These are phyloP conservation scores for Musca domestica DNA, from an alignment of 1,140 invertebrate genomes.

Conservation along the genomic window DNA sequence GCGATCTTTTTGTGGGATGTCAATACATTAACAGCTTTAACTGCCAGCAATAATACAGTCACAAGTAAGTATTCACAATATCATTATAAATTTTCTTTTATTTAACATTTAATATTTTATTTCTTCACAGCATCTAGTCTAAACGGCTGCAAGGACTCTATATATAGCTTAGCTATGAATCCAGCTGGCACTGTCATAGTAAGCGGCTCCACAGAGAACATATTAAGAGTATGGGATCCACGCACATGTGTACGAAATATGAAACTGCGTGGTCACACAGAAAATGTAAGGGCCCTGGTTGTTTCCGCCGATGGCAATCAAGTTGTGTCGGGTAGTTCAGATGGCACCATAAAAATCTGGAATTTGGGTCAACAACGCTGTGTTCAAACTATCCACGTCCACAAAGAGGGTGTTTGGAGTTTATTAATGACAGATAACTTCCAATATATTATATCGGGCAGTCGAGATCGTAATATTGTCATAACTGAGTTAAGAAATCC, in stretches of 20 bases:
- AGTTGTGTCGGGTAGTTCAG: slow-evolving; percentile 96
- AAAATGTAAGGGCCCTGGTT: slow-evolving; percentile 95
- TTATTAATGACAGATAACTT: slow-evolving; percentile 90
- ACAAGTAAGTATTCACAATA: slow-evolving; percentile 72
- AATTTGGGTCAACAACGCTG: slow-evolving; percentile 94
- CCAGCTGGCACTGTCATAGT: slow-evolving; percentile 92
- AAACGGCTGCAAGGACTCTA: slow-evolving; percentile 96
- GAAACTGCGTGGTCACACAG: slow-evolving; percentile 96
- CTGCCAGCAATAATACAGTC: slow-evolving; percentile 97
- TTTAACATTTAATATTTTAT: slow-evolving; percentile 23
- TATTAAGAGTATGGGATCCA: slow-evolving; percentile 96
- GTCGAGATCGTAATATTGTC: slow-evolving; percentile 86
- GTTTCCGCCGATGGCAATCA: slow-evolving; percentile 92
- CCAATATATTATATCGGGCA: slow-evolving; percentile 90
- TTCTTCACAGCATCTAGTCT: slow-evolving; percentile 81
- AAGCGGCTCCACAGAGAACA: slow-evolving; percentile 95
- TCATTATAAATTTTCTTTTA: slow-evolving; percentile 7
- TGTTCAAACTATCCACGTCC: slow-evolving; percentile 85
- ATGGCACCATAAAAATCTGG: slow-evolving; percentile 98
- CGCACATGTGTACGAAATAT: slow-evolving; percentile 90
- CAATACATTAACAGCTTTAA: slow-evolving; percentile 94
- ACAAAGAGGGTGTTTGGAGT: slow-evolving; percentile 96
- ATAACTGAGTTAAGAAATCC: slow-evolving; percentile 91
- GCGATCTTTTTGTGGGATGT: slow-evolving; percentile 99
- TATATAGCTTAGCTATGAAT: slow-evolving; percentile 99